These are phyloP conservation scores for Cephus rjabovi DNA, from an alignment of 2,888 invertebrate species.

Conservation along the genomic window DNA sequence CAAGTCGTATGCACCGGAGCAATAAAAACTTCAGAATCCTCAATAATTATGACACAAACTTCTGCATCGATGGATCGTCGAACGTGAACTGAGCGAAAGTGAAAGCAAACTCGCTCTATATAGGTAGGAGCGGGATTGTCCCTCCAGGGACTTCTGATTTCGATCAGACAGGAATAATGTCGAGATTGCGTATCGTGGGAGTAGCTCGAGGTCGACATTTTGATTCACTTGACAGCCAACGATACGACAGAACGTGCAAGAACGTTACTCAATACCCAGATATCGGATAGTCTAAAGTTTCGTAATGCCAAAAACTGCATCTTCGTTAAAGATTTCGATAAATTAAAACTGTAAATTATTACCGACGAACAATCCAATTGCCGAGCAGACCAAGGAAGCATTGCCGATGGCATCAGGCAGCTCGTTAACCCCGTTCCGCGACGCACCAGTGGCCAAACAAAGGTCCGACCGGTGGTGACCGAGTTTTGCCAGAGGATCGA, in stretches of 20 bases:
- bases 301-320: neutral
- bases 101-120: slow-evolving; percentile 50
- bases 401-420: neutral
- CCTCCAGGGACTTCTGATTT: neutral
- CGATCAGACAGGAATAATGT: neutral
- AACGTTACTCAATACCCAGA: slow-evolving; percentile 6
- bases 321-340: neutral
- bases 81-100: slow-evolving; percentile 31
- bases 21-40: neutral
- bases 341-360: neutral
- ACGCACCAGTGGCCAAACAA: slow-evolving; percentile 11
- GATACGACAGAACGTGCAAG: no score
- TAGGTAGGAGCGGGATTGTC: slow-evolving; percentile 36
- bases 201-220: slow-evolving; percentile 33
- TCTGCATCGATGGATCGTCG: neutral
- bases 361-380: neutral
- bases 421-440: slow-evolving; percentile 17
- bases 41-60: neutral
- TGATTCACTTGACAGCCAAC: neutral
- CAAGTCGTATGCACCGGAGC: neutral
- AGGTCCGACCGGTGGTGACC: slow-evolving; percentile 31
- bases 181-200: slow-evolving; percentile 5
- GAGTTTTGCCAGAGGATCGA: slow-evolving; percentile 38
- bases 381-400: neutral
- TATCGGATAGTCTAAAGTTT: neutral